Base-by-base conservation (phyloP, 92 coral and sea anemone species). In the Virgularia gustaviana region DNA sequence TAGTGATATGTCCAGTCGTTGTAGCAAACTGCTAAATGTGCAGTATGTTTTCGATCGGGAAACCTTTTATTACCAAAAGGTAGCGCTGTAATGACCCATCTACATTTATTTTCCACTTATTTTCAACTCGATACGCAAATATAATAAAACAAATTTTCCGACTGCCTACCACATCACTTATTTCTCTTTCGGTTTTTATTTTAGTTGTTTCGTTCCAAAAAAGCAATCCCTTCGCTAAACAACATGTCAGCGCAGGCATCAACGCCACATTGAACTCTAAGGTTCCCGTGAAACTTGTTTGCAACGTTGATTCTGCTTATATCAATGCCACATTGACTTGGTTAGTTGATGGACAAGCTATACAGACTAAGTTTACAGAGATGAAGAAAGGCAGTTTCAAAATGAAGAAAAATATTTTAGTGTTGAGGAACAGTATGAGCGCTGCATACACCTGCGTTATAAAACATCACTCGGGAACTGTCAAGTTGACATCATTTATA, bases 371-470 rank as follows among this genome's bases (percentile, higher is more conserved):
- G n/a, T n/a, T n/a, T n/a, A 25, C 27, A 0, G 32, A 52, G 16
- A 2, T 20, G 15, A 51, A 63, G 29, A 19, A 25, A 3, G 16
- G 3, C 9, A 54, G n/a, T 15, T 33, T 85, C 36, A 12, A 2
- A 31, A 9, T 33, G 23, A 78, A 18, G 22, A 64, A 63, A 19
- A 60, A 71, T 37, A 64, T 63, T 52, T 41, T 57, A 35, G 61
- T 88, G 4, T 37, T 49, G 22, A 57, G 23, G 24, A 65, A 84
- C 72, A 22, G 27, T 6, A 86, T 83, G 35, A 79, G 86, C 9
- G 88, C 92, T 0, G 59, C 71, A 34, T 91, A 89, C 63, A 75
- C 82, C 25, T 91, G 97, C 58, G 83, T 84, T 38, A 96, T 91
- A 1, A 81, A 81, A 28, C 89, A 86, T 56, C 67, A 76, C 30